These are phyloP conservation scores for Coracias cyanogaster DNA, from an alignment of 2,797 vertebrate species.

Conservation along the genomic window DNA sequence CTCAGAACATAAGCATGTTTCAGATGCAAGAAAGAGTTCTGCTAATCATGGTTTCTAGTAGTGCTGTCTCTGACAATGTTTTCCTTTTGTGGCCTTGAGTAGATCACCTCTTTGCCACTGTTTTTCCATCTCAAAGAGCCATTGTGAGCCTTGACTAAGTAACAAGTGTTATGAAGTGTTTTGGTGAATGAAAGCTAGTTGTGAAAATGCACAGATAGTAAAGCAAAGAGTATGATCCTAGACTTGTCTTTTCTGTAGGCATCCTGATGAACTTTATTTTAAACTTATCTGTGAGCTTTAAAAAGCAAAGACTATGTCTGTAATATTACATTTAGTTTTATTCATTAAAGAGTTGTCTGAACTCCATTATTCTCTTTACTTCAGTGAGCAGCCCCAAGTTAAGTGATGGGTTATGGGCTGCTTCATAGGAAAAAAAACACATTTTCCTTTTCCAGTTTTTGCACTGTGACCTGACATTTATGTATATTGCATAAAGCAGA, in stretches of 20 bases:
- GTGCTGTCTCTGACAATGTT: not conserved
- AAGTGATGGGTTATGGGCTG: conserved; percentile 28
- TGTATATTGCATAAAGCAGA: conserved; percentile 52
- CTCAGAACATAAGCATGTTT: not conserved
- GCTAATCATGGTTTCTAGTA: not conserved
- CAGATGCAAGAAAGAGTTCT: not conserved
- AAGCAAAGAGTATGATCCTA: not conserved
- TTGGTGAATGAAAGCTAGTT: not conserved
- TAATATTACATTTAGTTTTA: not conserved
- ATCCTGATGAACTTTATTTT: not conserved
- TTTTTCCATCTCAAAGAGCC: not conserved
- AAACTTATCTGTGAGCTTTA: not conserved
- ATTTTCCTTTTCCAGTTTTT: conserved; percentile 50
- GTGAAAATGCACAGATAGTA: not conserved
- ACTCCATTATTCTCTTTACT: not conserved
- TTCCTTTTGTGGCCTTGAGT: not conserved
- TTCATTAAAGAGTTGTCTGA: conserved; percentile 4
- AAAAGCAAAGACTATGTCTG: not conserved
- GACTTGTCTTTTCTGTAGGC: not conserved
- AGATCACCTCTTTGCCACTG: not conserved
- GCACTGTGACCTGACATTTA: conserved; percentile 37
- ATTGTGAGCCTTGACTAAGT: not conserved
- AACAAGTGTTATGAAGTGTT: not conserved
- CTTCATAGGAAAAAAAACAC: not conserved
- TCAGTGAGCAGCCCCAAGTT: not conserved